Percentiles rank a stretch among this genome's conserved stretches.
Evolutionary conservation across 2,797 vertebrate genomes (phyloP).

Genomic region (Acrossocheilus fasciatus): DNA sequence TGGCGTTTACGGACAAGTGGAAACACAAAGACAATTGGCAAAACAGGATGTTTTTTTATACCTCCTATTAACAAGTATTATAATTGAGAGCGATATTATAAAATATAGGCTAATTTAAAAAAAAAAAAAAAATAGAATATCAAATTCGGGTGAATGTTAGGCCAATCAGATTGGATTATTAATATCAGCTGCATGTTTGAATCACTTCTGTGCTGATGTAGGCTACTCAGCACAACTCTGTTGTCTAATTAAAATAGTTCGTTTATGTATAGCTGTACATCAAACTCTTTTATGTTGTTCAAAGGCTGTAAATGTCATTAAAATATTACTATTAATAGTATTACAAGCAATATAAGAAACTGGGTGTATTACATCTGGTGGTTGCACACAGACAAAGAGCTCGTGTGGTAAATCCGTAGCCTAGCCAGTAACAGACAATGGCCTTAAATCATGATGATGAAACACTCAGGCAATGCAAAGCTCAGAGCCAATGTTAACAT

Average conservation of each 20-base stretch:
- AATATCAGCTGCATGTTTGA: not conserved
- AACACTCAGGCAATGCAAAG: conserved; percentile 38
- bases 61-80: not conserved
- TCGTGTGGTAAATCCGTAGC: conserved; percentile 1
- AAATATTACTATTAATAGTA: not conserved
- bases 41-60: not conserved
- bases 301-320: not conserved
- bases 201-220: not conserved
- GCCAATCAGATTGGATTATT: not conserved
- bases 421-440: conserved; percentile 22
- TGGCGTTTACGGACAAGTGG: not conserved
- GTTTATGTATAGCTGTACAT: not conserved
- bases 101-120: not conserved
- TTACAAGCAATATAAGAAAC: not conserved
- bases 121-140: not conserved
- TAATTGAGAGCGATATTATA: not conserved
- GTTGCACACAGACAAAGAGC: conserved; percentile 9
- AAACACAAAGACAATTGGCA: not conserved
- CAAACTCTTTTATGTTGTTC: not conserved
- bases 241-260: not conserved
- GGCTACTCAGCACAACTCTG: not conserved
- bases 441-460: conserved; percentile 46
- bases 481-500: conserved; percentile 33
- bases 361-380: not conserved
- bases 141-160: not conserved